Evolutionary conservation across 2,888 invertebrate genomes (phyloP).

Genomic region (Volucella inanis): DNA sequence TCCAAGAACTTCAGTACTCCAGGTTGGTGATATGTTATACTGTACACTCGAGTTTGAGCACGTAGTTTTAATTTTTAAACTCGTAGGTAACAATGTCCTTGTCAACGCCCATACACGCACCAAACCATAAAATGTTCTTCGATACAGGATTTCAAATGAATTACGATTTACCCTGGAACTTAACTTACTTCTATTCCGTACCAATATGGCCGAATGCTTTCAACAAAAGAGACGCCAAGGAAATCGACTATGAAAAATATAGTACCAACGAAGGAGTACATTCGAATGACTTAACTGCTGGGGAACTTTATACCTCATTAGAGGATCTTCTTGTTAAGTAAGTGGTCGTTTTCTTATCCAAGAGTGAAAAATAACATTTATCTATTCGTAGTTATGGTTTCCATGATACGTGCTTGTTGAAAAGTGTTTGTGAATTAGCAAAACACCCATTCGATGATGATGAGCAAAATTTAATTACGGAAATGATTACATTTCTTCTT

Average conservation of each 20-base stretch:
- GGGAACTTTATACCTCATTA: constrained; percentile 80
- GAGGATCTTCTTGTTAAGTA: constrained; percentile 77
- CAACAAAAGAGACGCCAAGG: constrained; percentile 60
- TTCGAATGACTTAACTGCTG: constrained; percentile 81
- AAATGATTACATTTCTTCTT: constrained; percentile 87
- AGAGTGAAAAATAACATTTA: background rate
- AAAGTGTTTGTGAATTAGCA: constrained; percentile 87
- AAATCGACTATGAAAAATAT: constrained; percentile 57
- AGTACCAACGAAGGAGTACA: constrained; percentile 73
- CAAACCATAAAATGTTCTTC: constrained; percentile 80
- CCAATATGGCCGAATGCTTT: constrained; percentile 81
- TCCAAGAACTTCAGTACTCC: constrained; percentile 49
- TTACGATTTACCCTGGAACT: constrained; percentile 79
- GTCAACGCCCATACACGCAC: constrained; percentile 80
- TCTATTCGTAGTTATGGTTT: constrained; percentile 85
- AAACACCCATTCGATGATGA: constrained; percentile 85
- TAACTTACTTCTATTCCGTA: constrained; percentile 80
- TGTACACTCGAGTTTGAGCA: background rate
- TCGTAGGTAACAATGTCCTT: constrained; percentile 80
- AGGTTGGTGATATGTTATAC: constrained; percentile 23
- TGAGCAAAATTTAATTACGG: constrained; percentile 86
- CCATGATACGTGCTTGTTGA: constrained; percentile 88
- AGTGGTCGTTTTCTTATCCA: background rate
- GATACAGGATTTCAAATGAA: constrained; percentile 83
- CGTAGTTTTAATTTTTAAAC: background rate